phyloP scores from a whole-genome alignment of 2,797 vertebrate species.

The Channa striata region DNA sequence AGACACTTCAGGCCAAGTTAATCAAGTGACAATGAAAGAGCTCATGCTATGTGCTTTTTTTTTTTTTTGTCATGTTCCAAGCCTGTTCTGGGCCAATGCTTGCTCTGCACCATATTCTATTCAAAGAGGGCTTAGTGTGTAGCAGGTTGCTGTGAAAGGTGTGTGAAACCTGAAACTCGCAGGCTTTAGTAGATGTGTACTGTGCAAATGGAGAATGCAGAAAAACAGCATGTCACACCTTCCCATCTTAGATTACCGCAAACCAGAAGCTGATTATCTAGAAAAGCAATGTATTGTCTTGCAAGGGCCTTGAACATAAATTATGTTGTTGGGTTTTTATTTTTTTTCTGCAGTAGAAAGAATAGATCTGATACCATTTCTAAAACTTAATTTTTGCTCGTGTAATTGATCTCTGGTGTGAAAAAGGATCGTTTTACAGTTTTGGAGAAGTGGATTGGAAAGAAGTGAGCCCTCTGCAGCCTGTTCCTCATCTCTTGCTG shows the following conservation, averaged over 20 bases:
- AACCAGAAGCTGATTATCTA: constrained; percentile 20
- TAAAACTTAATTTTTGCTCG: background rate
- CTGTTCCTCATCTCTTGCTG: background rate
- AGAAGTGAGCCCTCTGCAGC: background rate
- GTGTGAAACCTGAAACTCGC: constrained; percentile 58
- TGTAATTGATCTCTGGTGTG: too few relatives aligned
- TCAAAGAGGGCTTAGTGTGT: constrained; percentile 64
- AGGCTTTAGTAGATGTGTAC: constrained; percentile 34
- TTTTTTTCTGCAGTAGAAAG: background rate
- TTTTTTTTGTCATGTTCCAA: constrained; percentile 60
- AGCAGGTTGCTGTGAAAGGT: constrained; percentile 51
- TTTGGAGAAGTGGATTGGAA: too few relatives aligned
- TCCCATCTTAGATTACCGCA: constrained; percentile 14
- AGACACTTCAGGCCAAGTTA: constrained; percentile 57
- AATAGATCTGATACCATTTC: background rate
- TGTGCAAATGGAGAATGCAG: constrained; percentile 43
- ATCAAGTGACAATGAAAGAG: constrained; percentile 61
- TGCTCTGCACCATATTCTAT: constrained; percentile 39
- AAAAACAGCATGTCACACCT: constrained; percentile 52
- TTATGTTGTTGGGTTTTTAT: background rate
- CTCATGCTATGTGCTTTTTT: constrained; percentile 62
- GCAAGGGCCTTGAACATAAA: constrained; percentile 1
- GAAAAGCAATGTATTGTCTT: background rate
- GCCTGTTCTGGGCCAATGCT: constrained; percentile 43
- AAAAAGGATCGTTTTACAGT: too few relatives aligned